Evolutionary conservation across 2,888 invertebrate species (phyloP).

Genomic region (Rhingia campestris): DNA sequence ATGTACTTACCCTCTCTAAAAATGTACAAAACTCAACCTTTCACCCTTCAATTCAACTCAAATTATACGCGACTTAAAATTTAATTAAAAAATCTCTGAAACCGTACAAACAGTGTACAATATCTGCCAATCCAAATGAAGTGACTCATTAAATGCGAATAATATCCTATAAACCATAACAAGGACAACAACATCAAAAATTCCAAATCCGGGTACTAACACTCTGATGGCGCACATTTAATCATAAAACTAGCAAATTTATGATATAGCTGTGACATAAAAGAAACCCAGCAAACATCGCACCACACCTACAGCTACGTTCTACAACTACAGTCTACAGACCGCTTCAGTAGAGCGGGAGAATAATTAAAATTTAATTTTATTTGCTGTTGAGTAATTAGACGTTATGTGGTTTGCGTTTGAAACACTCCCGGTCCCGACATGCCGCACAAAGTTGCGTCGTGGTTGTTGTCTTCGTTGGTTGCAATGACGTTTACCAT

Average conservation of each 20-base stretch:
- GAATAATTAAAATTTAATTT: conserved; percentile 53
- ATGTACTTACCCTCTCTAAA: no score
- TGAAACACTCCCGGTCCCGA: not conserved
- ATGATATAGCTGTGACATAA: conserved; percentile 8
- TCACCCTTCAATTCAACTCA: no score
- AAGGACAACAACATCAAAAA: conserved; percentile 15
- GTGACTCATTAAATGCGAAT: not conserved
- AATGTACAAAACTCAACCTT: no score
- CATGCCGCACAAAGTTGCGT: not conserved
- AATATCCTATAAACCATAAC: not conserved
- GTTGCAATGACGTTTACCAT: not conserved
- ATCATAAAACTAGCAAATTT: conserved; percentile 8
- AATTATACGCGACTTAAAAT: not conserved
- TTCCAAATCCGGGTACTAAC: not conserved
- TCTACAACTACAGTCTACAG: not conserved
- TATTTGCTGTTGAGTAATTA: conserved; percentile 28
- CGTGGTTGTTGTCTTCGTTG: not conserved
- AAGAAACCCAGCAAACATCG: not conserved
- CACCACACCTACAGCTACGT: not conserved
- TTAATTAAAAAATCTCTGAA: not conserved
- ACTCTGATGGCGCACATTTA: not conserved
- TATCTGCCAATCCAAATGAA: conserved; percentile 10
- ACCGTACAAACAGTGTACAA: not conserved
- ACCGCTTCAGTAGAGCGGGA: not conserved
- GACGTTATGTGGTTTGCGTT: conserved; percentile 23